These are phyloP conservation scores for Leptinotarsa texana DNA, from an alignment of 1,140 invertebrate genomes.

Conservation along the genomic window DNA sequence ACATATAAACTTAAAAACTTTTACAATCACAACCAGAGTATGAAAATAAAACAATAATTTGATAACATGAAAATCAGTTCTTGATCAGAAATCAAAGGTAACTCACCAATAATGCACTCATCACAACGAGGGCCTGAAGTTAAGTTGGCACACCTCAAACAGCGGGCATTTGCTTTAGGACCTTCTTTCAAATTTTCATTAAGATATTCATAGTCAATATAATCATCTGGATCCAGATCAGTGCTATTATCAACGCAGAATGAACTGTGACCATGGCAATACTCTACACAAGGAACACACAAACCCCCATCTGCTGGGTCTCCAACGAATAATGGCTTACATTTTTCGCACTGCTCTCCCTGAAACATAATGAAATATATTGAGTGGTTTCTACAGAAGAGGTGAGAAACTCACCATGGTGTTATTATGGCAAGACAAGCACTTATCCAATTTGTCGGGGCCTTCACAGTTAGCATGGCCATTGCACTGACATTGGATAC, in stretches of 20 bases:
- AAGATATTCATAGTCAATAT: slow-evolving; percentile 50
- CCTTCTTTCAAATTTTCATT: slow-evolving; percentile 67
- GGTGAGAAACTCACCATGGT: slow-evolving; percentile 69
- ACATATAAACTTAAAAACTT: too few species aligned
- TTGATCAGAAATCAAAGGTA: not conserved
- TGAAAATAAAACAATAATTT: too few species aligned
- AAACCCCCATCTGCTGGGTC: slow-evolving; percentile 84
- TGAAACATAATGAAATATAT: slow-evolving; percentile 44
- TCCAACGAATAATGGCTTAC: slow-evolving; percentile 86
- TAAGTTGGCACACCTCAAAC: slow-evolving; percentile 83
- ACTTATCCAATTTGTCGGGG: slow-evolving; percentile 79
- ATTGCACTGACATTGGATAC: slow-evolving; percentile 91
- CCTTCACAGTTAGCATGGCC: slow-evolving; percentile 91
- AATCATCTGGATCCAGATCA: slow-evolving; percentile 40
- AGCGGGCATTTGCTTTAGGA: slow-evolving; percentile 72
- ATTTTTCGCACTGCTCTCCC: slow-evolving; percentile 84
- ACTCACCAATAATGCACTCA: slow-evolving; percentile 78
- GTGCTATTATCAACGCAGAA: slow-evolving; percentile 69
- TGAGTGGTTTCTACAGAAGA: not conserved
- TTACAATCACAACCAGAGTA: too few species aligned
- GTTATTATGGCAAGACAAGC: slow-evolving; percentile 87
- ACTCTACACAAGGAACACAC: slow-evolving; percentile 85
- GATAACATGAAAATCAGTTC: too few species aligned
- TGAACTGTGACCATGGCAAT: slow-evolving; percentile 87
- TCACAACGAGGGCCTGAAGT: slow-evolving; percentile 85